Conservation (phyloP, 2,888 invertebrate species). For the Punctoribates punctum region DNA sequence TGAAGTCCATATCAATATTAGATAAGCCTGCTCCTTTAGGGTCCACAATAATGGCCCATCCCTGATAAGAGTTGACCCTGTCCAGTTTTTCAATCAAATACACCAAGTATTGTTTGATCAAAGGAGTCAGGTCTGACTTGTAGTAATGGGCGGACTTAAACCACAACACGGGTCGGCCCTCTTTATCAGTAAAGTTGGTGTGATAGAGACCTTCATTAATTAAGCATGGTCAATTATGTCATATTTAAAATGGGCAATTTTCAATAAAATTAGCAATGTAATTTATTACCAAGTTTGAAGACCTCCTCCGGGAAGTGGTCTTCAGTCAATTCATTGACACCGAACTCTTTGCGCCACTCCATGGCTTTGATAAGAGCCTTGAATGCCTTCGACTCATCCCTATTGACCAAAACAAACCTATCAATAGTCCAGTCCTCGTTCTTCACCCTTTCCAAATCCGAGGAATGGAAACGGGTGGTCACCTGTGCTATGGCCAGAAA, state of each 20-base stretch:
- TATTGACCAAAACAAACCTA: neutral
- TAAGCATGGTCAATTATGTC: neutral
- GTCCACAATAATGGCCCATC: neutral
- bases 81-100: neutral
- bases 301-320: constrained; percentile 33
- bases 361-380: constrained; percentile 24
- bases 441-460: constrained; percentile 11
- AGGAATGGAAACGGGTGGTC: no score
- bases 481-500: neutral
- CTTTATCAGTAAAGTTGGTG: neutral
- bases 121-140: neutral
- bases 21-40: neutral
- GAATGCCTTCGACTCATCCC: neutral
- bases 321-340: constrained; percentile 25
- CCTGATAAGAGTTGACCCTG: neutral
- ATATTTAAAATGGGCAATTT: no score
- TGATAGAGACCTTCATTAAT: no score
- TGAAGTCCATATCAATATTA: neutral
- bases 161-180: neutral
- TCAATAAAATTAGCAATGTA: no score
- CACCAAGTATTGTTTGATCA: neutral
- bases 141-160: neutral
- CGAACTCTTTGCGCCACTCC: constrained; percentile 35
- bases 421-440: constrained; percentile 9
- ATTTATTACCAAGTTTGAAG: neutral